Evolutionary conservation across 1,140 invertebrate species (phyloP).

Genomic region (Lasioglossum albipes): DNA sequence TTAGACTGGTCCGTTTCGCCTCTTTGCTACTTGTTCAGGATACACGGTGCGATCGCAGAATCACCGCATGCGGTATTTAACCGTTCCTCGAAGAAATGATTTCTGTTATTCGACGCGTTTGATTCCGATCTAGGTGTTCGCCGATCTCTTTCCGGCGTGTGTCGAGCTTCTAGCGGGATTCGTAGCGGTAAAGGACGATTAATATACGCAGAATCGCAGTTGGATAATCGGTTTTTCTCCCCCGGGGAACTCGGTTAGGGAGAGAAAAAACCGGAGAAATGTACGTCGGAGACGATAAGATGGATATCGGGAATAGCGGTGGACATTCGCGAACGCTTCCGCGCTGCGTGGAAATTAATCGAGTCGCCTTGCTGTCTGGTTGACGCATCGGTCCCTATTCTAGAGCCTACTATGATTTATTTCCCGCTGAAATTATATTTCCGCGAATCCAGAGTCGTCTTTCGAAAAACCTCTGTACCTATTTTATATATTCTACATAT

Average conservation of each 20-base stretch:
- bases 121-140: constrained; percentile 29
- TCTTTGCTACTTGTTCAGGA: no score
- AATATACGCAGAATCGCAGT: constrained; percentile 34
- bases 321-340: no score
- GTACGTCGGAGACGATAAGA: not conserved
- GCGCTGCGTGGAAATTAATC: not conserved
- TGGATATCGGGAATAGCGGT: not conserved
- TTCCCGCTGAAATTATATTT: not conserved
- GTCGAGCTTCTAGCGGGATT: constrained; percentile 36
- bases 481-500: no score
- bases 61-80: constrained; percentile 25
- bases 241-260: constrained; percentile 5
- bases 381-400: not conserved
- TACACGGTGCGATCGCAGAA: not conserved
- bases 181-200: constrained; percentile 50
- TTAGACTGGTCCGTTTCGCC: no score
- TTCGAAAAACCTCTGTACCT: no score
- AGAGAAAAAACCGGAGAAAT: not conserved
- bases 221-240: constrained; percentile 30
- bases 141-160: constrained; percentile 32
- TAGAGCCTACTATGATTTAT: constrained; percentile 13
- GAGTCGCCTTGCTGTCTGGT: not conserved
- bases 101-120: constrained; percentile 40
- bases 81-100: constrained; percentile 22
- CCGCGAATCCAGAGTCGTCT: not conserved